Base-by-base conservation (phyloP, 2,113 vertebrate genomes). In the Rhagologus leucostigma region DNA sequence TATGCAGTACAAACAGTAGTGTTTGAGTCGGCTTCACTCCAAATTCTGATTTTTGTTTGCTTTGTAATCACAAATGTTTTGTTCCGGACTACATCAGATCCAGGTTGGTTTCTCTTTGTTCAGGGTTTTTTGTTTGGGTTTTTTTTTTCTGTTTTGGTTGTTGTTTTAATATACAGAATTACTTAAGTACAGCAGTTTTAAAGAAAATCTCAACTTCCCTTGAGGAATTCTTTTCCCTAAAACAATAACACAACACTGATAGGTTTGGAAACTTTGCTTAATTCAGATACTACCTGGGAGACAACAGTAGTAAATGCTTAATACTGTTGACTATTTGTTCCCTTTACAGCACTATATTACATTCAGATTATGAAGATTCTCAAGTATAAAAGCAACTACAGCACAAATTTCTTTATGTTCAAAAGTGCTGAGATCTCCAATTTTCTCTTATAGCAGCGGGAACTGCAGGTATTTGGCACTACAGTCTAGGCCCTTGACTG, bases 31-130 rank as follows among this genome's bases (percentile, higher is more conserved):
- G 35, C 75, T 77, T 90, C 75, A 67, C 24, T 93, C 60, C 75
- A 91, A 90, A 80, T 74, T 86, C 71, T 83, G 68, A 88, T 83
- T 88, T 83, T 67, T 56, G 9, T 78, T 95, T 65, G 39, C 35
- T 94, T 82, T 88, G 33, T 77, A 84, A 91, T 88, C 55, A 85
- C 33, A 84, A 89, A 55, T 32, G 32, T 86, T 96, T 88, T 96
- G 27, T 84, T 90, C 30, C 42, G 37, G 33, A 12, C 21, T 83
- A 56, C 47, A 70, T 46, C 27, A 74, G 42, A 80, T 67, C 23
- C 15, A 71, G 33, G 4, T 37, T 62, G 11, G 1, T 35, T 39
- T 35, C 41, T 17, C 44, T 33, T 73, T 44, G 13, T 42, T 56
- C 22, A 35, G 18, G 41, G 13, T 1, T 5, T 16, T 16, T n/a